Evolutionary conservation across 2,888 invertebrate species (phyloP), one percentile per base, ranked within the genome.

Genomic region (Sinotaia quadrata): DNA sequence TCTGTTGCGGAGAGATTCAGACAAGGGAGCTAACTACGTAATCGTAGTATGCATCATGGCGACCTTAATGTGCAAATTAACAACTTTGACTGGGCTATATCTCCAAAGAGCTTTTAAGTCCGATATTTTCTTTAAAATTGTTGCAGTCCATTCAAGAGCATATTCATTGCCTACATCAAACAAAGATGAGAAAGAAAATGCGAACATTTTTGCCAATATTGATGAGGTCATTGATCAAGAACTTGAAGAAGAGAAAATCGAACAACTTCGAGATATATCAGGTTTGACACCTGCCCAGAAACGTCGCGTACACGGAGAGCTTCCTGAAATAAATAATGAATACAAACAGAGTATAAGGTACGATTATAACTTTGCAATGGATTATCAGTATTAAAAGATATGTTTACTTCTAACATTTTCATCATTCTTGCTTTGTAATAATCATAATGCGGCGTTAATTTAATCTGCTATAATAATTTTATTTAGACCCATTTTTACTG

Each of bases 291-390:
- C 37, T 5, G 33, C 27, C 3, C 54, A 31, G 41, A 54, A 56
- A 18, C 52, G 56, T 15, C 24, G 47, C 5, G 2, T 65, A 34
- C 41, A 29, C 12, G 65, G 65, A 18, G 33, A 65, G 44, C 21
- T 56, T 27, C 65, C 56, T n/a, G 65, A 65, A 21, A 56, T 65
- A 24, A 52, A n/a, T 8, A 65, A 56, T 27, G 54, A 65, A 7
- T 56, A 65, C 34, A 54, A 65, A 4, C 36, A 56, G n/a, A 65
- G 21, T 21, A n/a, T 65, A 15, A 56, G 54, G 65, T 65, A 37
- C 7, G 36, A 10, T 44, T 44, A 21, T 21, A 34, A n/a, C 56
- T 21, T 31, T 54, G 47, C n/a, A 5, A 47, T 47, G 18, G 21
- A 7, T 41, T 18, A n/a, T 12, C 7, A 47, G 47, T 47, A 21